Conservation (phyloP, 2,113 vertebrate species). For the Thymallus thymallus region DNA sequence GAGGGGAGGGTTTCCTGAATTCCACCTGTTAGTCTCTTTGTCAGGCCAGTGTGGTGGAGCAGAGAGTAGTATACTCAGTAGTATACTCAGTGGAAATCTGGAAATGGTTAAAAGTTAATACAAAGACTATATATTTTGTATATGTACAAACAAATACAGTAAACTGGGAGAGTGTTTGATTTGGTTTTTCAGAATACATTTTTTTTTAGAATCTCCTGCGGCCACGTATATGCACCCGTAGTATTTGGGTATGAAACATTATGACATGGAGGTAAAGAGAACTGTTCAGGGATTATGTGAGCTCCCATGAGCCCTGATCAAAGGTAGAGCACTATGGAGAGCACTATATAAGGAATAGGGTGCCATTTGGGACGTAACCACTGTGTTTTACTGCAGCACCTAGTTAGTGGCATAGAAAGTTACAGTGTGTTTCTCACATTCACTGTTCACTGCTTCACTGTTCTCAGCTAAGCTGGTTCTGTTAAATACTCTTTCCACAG, state of each 20-base stretch:
- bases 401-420: no score
- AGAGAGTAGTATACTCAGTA: neutral
- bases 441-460: neutral
- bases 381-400: neutral
- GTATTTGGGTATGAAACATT: no score
- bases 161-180: neutral
- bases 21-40: neutral
- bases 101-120: neutral
- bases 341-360: no score
- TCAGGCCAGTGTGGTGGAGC: neutral
- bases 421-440: neutral
- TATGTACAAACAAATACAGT: neutral
- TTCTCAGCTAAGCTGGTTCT: neutral
- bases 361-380: neutral
- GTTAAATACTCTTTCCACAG: neutral
- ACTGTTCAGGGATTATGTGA: neutral
- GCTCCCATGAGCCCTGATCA: neutral
- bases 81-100: neutral
- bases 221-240: neutral
- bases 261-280: neutral
- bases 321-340: no score
- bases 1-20: neutral
- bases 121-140: neutral
- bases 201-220: neutral
- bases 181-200: neutral